Base-by-base conservation (phyloP, 2,113 vertebrate species). In the Calypte anna region DNA sequence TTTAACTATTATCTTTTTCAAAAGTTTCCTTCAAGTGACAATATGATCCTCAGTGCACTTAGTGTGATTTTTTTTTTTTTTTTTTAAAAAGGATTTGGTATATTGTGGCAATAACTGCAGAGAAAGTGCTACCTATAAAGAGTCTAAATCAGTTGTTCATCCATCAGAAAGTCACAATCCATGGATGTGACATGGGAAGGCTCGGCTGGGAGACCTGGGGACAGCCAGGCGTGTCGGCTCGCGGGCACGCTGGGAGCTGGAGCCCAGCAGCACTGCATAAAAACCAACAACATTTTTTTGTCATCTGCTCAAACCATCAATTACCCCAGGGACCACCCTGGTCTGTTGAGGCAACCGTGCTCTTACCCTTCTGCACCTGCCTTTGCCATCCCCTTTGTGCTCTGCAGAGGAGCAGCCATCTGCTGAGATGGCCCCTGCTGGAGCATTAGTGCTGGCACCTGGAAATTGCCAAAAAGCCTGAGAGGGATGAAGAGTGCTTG, bases 1-100 rank as follows among this genome's bases (percentile, higher is more conserved):
- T 97, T 90, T 82, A 84, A 93, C 91, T 92, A 92, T 91, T 96
- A 95, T 86, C 93, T 30, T 96, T 96, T 95, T 95, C 86, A 84
- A 82, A 96, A 93, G 82, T 96, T 97, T 86, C 85, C 86, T 68
- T 79, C 83, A 73, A 73, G 88, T 2, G 1, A 62, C 58, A 78
- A 23, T 86, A 54, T 36, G 76, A 91, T 88, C 86, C 73, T 92
- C 1, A 0, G 30, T 86, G 94, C 91, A 92, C 96, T 95, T 94
- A 95, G 80, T 12, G 67, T 6, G 80, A 40, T 55, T 55, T 55
- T 63, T 94, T 90, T 7, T 21, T 48, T 48, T 19, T 48, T 46
- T 19, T 89, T 91, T 69, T 33, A 7, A 7, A 30, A 85, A 43
- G 81, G 64, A 72, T 96, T 93, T 90, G 61, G 28, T 90, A 58